Percentiles rank a stretch among this genome's conserved stretches.
Evolutionary conservation across 2,113 vertebrate species (phyloP).

Genomic region (Hemibagrus wyckioides): DNA sequence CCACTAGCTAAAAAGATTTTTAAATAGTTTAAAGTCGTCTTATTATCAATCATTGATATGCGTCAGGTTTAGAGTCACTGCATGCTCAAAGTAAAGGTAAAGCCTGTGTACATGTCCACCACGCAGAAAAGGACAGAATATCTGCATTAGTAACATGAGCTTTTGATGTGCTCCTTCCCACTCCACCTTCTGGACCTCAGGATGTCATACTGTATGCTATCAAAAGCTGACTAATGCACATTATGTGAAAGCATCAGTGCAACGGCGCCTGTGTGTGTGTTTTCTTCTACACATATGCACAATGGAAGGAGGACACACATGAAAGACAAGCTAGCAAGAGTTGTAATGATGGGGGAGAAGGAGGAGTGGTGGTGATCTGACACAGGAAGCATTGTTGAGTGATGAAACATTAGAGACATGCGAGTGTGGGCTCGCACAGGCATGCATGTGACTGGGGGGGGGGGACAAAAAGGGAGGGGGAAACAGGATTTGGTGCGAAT

Average conservation of each 20-base stretch:
- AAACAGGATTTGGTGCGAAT: conserved; percentile 58
- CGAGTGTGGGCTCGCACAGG: background rate
- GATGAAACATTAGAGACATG: conserved; percentile 41
- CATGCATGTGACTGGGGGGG: background rate
- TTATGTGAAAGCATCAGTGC: conserved; percentile 9
- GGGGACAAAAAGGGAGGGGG: background rate
- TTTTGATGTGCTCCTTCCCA: background rate
- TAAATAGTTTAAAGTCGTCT: background rate
- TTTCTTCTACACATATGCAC: background rate
- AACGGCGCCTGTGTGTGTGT: background rate
- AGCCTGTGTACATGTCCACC: background rate
- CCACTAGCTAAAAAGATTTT: background rate
- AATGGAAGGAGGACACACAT: conserved; percentile 40
- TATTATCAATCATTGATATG: background rate
- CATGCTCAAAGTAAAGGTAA: background rate
- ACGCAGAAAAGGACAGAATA: background rate
- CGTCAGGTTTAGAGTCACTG: background rate
- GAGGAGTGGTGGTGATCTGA: conserved; percentile 27
- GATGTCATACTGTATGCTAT: background rate
- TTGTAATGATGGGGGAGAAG: conserved; percentile 32
- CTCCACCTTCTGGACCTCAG: background rate
- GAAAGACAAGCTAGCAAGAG: conserved; percentile 50
- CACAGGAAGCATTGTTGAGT: conserved; percentile 51
- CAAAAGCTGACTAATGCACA: background rate
- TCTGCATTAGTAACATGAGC: conserved; percentile 23